Evolutionary conservation across 2,113 vertebrate genomes (phyloP), one percentile per base, ranked within the genome.

Genomic region (Megaceryle torquata): DNA sequence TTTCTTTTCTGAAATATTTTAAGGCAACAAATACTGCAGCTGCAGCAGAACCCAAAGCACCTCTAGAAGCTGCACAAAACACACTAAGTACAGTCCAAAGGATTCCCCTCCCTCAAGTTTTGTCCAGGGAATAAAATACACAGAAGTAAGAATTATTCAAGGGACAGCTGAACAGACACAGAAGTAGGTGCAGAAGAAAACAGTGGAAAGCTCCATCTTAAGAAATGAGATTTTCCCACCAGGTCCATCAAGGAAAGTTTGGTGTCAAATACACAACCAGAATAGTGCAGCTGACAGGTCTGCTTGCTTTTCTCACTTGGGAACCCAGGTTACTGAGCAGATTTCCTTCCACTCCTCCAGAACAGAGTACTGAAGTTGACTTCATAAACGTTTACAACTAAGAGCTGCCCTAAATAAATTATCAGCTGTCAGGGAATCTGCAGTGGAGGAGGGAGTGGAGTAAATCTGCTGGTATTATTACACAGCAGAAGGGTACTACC

Each of bases 171-270:
- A 33, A 44, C 0, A 1, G 59, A 37, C 33, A 61, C 7, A 35
- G 35, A 12, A 80, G 6, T 10, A 70, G 51, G 5, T 3, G 26
- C n/a, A 78, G 4, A 18, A 60, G 5, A 46, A 26, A 75, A 15
- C 51, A 74, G 24, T 5, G 11, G 14, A 60, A 79, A 80, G 11
- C 5, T 44, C 9, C 15, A 28, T 53, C 25, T 72, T 37, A 39
- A 72, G 26, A 51, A 80, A 50, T 5, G 3, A 11, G 3, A 11
- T 82, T 75, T 59, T 53, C 43, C 60, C 41, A 51, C 3, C 33
- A 25, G 31, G 33, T 11, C 12, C 19, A 86, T 0, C 0, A 0
- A 78, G n/a, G 39, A 39, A 61, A 77, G 43, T 22, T 0, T n/a
- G 5, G 48, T 7, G 18, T 20, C 51, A 22, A 37, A 13, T 2